Evolutionary conservation across 1,140 invertebrate genomes (phyloP), one percentile per base, ranked within the genome.

Genomic region (Grapholita molesta): DNA sequence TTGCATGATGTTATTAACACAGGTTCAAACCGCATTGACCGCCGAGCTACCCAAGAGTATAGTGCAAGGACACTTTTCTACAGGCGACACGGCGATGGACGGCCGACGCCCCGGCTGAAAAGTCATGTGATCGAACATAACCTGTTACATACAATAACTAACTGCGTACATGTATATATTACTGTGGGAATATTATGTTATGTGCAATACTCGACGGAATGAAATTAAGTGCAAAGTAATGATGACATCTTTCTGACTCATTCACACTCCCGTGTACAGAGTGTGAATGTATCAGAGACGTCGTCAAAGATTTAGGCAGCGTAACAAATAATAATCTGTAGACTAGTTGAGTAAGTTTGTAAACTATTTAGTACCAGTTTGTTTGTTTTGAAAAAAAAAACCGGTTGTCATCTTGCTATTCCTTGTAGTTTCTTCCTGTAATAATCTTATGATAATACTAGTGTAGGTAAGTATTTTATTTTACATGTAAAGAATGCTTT

Each of bases 361-460:
- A 74, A 66, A 70, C 75, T 70, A 70, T 72, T 71, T 57, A 71
- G 71, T 69, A 76, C 57, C 55, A 33, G 30, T 77, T 72, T 77
- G 55, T 74, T 75, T 70, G 48, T 75, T 68, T 68, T 68, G 35
- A 68, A n/a, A n/a, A n/a, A n/a, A n/a, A n/a, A n/a, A n/a, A 69
- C 66, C 70, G 66, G 69, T 74, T 72, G 69, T 69, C 57, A 53
- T 66, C 67, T 64, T 66, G 24, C 71, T 70, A 69, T 76, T 66
- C 80, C 77, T 74, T 76, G 82, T 86, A 84, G 80, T 81, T 72
- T 80, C 78, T 82, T 86, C 84, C 82, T 75, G 75, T 80, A 83
- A 52, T 67, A 67, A 67, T 84, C 76, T 85, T 78, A 80, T 75
- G 75, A 83, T 77, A 77, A 42, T 61, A 61, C 55, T 83, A 83